Base-by-base conservation (phyloP, 2,113 vertebrate species). In the Cyanistes caeruleus region DNA sequence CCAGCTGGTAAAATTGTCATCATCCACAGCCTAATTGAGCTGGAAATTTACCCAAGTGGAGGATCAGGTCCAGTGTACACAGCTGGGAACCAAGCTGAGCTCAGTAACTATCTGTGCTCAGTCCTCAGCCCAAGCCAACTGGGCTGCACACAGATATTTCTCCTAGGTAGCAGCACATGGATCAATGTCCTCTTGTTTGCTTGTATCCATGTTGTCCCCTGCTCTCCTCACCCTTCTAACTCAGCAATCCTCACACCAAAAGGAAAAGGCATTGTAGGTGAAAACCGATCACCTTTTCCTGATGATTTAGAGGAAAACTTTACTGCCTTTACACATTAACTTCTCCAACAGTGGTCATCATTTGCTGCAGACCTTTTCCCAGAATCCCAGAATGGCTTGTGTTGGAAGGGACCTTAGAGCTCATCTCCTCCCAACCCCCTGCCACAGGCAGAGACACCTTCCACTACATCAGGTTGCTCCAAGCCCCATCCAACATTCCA, bases 1-100 rank as follows among this genome's bases (percentile, higher is more conserved):
- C 85, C 90, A 93, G 95, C 90, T 95, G 95, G 82, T 93, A 60
- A 84, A 93, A 86, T 91, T 97, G 92, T 93, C 92, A 84, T 84
- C 16, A 0, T 96, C 68, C 82, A n/a, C 73, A 70, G 90, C 48
- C 79, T 74, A 33, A 84, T 8, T 67, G 92, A 96, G 58, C 87
- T 69, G 33, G 85, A 95, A 93, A 74, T 92, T 52, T 67, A 83
- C 64, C 60, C 79, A 56, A 59, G 92, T 20, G 81, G 95, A 86
- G 85, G 51, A 90, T 63, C 90, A 63, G 70, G 51, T 91, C 90
- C 91, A 94, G 90, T 94, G 79, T 91, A 94, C 96, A 95, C 95
- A 96, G 93, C 85, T 96, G 95, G 89, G 84, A 72, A 91, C 85
- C 92, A 60, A 63, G 88, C 94, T 91, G 91, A 84, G 95, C 85